Evolutionary conservation across 2,113 vertebrate species (phyloP).

Genomic region (Cyanistes caeruleus): DNA sequence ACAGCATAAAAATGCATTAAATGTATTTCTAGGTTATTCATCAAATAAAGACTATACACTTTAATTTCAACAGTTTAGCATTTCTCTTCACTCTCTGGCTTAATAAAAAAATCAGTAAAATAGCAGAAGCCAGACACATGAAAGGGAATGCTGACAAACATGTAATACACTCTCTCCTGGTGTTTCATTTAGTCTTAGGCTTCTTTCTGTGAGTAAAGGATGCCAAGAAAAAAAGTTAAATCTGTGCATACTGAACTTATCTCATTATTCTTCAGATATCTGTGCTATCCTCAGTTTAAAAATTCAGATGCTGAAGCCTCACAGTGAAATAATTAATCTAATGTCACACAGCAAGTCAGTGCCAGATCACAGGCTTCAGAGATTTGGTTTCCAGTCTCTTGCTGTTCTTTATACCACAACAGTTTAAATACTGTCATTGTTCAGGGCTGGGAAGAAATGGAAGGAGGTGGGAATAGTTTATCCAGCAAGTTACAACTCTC

Average conservation of each 20-base stretch:
- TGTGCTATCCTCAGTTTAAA: not conserved
- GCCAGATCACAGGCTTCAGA: not conserved
- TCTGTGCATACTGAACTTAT: not conserved
- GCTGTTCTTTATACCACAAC: not conserved
- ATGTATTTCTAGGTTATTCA: not conserved
- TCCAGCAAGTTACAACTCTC: not conserved
- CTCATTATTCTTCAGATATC: not conserved
- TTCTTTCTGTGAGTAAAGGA: not conserved
- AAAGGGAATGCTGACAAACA: conserved; percentile 46
- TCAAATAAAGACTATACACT: not conserved
- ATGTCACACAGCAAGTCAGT: not conserved
- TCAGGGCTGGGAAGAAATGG: not conserved
- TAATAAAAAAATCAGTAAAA: conserved; percentile 1
- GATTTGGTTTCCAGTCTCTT: not conserved
- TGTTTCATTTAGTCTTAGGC: not conserved
- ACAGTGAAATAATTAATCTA: conserved; percentile 9
- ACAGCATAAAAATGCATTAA: not conserved
- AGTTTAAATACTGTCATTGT: not conserved
- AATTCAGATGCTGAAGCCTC: not conserved
- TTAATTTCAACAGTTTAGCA: not conserved
- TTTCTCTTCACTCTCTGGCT: not conserved
- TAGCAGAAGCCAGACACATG: not conserved
- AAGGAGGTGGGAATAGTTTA: not conserved
- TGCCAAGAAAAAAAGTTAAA: not conserved
- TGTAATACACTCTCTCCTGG: not conserved